Evolutionary conservation across 2,888 invertebrate genomes (phyloP).

Genomic region (Rhyacophila evoluta): DNA sequence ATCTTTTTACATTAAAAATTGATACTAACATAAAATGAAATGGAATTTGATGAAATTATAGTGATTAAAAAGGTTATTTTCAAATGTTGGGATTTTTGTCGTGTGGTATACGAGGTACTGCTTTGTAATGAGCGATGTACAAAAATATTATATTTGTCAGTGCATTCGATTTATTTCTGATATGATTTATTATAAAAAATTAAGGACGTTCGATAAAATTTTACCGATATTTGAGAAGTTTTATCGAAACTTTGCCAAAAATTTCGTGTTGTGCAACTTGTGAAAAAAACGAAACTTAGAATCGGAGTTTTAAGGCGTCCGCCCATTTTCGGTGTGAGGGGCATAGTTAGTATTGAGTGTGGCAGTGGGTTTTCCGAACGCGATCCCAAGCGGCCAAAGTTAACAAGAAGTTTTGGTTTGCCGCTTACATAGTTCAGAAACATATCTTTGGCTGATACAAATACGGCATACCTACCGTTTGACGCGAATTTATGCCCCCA

Average conservation of each 20-base stretch:
- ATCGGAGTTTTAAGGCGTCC: constrained; percentile 56
- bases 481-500: constrained; percentile 45
- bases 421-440: constrained; percentile 52
- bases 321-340: constrained; percentile 59
- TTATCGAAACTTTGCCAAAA: not conserved
- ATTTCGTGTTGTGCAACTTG: not conserved
- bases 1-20: too few relatives aligned
- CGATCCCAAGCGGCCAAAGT: constrained; percentile 46
- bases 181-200: too few relatives aligned
- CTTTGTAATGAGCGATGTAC: too few relatives aligned
- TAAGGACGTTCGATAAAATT: too few relatives aligned
- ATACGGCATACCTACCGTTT: constrained; percentile 39
- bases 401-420: constrained; percentile 44
- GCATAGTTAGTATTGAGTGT: constrained; percentile 28
- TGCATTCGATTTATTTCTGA: too few relatives aligned
- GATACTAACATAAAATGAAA: too few relatives aligned
- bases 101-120: too few relatives aligned
- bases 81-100: too few relatives aligned
- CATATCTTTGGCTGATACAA: constrained; percentile 54
- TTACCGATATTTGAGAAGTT: too few relatives aligned
- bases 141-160: too few relatives aligned
- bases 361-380: constrained; percentile 36
- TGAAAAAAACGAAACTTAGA: not conserved
- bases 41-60: too few relatives aligned
- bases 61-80: too few relatives aligned